These are phyloP conservation scores for Macrobrachium rosenbergii DNA, from an alignment of 1,140 invertebrate genomes.

Conservation along the genomic window DNA sequence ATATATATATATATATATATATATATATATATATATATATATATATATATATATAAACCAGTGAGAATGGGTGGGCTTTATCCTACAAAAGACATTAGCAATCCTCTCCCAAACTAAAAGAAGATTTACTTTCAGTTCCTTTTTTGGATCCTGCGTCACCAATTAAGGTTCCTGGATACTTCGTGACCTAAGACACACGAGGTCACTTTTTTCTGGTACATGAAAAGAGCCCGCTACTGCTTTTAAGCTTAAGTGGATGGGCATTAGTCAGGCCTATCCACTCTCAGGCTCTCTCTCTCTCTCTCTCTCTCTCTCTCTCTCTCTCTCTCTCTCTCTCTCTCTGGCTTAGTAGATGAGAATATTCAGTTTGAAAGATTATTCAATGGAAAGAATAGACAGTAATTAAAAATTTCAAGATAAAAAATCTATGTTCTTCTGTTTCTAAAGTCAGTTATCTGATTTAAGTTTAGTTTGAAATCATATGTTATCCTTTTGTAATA, in stretches of 20 bases:
- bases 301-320: background rate
- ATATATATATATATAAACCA: conserved; percentile 1
- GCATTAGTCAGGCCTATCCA: background rate
- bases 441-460: background rate
- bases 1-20: conserved; percentile 8
- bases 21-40: conserved; percentile 9
- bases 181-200: background rate
- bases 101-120: too few relatives aligned
- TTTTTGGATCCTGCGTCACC: too few relatives aligned
- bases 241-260: background rate
- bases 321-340: conserved; percentile 8
- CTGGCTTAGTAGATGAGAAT: too few relatives aligned
- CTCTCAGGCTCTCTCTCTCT: background rate
- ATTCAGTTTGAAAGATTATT: too few relatives aligned
- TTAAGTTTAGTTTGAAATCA: too few relatives aligned
- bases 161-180: too few relatives aligned
- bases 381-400: background rate
- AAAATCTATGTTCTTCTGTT: background rate
- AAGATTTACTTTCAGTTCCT: too few relatives aligned
- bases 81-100: too few relatives aligned
- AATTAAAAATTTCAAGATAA: background rate
- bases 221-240: background rate
- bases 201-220: background rate
- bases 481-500: too few relatives aligned
- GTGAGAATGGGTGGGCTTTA: background rate